These are phyloP conservation scores for Mesorhabditis sp. DNA, from an alignment of 2,888 invertebrate genomes.

Conservation along the genomic window DNA sequence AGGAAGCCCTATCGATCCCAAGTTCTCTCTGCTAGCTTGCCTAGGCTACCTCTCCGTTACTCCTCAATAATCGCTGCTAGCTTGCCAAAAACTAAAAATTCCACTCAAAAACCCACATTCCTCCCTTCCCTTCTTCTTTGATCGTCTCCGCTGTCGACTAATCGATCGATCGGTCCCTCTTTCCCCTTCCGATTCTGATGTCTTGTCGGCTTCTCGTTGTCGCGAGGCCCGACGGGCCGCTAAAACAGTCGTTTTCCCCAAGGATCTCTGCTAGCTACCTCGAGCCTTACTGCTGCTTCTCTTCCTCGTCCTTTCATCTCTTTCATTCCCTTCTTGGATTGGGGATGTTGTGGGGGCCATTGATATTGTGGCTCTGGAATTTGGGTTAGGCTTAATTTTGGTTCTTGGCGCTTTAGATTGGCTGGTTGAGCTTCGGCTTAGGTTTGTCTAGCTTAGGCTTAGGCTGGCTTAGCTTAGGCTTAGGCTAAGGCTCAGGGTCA, in stretches of 20 bases:
- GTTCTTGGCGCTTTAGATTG: no score
- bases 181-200: neutral
- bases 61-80: no score
- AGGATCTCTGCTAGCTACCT: neutral
- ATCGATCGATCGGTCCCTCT: neutral
- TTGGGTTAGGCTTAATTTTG: no score
- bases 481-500: no score
- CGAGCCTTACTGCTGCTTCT: conserved; percentile 5
- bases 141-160: neutral
- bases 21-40: no score
- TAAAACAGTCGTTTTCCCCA: conserved; percentile 15
- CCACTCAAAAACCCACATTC: no score
- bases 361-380: neutral
- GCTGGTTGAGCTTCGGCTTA: no score
- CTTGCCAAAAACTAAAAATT: no score
- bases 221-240: conserved; percentile 37
- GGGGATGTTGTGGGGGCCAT: conserved; percentile 1
- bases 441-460: neutral
- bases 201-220: conserved; percentile 16
- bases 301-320: neutral
- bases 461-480: no score
- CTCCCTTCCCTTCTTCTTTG: neutral
- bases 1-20: no score
- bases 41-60: no score
- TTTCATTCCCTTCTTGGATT: neutral